A percentile compares a stretch with the other conserved stretches of the same genome.
Conservation (phyloP, 2,113 vertebrate species). For the Atlantisia rogersi region DNA sequence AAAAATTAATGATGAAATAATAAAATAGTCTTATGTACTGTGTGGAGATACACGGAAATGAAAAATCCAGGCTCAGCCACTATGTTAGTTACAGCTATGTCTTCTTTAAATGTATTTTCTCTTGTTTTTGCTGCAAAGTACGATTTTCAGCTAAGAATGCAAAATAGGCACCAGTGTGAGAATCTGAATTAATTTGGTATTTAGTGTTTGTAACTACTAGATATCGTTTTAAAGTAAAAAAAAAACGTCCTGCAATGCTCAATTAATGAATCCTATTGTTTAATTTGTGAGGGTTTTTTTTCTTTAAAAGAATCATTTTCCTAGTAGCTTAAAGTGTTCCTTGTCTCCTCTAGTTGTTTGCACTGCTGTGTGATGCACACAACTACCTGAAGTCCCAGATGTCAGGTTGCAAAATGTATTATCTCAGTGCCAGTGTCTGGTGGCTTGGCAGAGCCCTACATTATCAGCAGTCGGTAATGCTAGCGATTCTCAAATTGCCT, state of each 20-base stretch:
- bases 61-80: not conserved
- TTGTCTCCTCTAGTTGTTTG: accelerated
- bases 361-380: not conserved
- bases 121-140: not conserved
- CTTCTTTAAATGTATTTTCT: not conserved
- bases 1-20: not conserved
- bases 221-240: not conserved
- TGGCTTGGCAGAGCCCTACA: conserved; percentile 44
- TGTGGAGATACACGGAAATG: not conserved
- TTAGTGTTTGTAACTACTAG: not conserved
- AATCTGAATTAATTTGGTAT: not conserved
- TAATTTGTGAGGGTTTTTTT: not conserved
- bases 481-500: conserved; percentile 7
- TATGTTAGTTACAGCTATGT: not conserved
- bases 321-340: not conserved
- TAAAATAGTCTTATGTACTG: not conserved
- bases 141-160: not conserved
- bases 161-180: not conserved
- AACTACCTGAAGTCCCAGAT: conserved; percentile 33
- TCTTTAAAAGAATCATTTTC: not conserved
- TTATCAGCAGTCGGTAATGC: conserved; percentile 44
- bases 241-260: not conserved
- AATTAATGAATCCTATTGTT: not conserved
- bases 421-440: not conserved
- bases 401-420: not conserved